Base-by-base conservation (phyloP, 2,888 invertebrate genomes). In the Sminthurinus aureus region DNA sequence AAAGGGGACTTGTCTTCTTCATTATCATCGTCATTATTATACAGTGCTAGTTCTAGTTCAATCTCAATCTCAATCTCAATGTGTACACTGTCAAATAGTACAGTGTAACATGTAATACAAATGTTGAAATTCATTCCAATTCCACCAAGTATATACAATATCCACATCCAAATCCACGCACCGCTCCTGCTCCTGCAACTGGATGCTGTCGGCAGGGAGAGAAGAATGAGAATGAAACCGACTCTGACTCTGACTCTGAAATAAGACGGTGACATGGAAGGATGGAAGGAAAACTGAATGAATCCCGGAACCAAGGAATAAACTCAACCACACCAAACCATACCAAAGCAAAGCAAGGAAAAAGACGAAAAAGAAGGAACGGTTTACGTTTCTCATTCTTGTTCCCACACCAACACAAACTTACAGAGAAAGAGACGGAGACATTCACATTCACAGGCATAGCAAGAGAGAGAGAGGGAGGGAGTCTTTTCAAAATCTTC, bases 401-500 rank as follows among this genome's bases (percentile, higher is more conserved):
- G 38, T 38, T 38, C 38, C 38, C 38, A 38, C 38, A 38, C 38
- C 1, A 38, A 38, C 38, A 38, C 38, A n/a, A n/a, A 38, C 6
- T 38, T 6, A 38, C 38, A 66, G n/a, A 64, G 15, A 66, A 15
- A 15, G 73, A 24, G 73, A 75, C 3, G 50, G 24, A 75, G 75
- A n/a, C n/a, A n/a, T n/a, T n/a, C n/a, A n/a, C 38, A 38, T 38
- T 38, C 38, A 38, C 38, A 38, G 3, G 6, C 38, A 38, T 1
- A 38, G 6, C 38, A 66, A 66, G n/a, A 64, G 15, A 66, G 3
- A 15, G 73, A 24, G 73, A 75, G 20, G 50, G 24, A 75, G 75
- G 52, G n/a, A n/a, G 80, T 38, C 82, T 71, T 82, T 82, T 82
- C 82, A 82, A 82, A 82, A 77, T 76, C 67, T 82, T 82, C 82